Percentiles rank a stretch among this genome's conserved stretches.
These are phyloP conservation scores for Hanleya hanleyi DNA, from an alignment of 2,888 invertebrate genomes.

Conservation along the genomic window DNA sequence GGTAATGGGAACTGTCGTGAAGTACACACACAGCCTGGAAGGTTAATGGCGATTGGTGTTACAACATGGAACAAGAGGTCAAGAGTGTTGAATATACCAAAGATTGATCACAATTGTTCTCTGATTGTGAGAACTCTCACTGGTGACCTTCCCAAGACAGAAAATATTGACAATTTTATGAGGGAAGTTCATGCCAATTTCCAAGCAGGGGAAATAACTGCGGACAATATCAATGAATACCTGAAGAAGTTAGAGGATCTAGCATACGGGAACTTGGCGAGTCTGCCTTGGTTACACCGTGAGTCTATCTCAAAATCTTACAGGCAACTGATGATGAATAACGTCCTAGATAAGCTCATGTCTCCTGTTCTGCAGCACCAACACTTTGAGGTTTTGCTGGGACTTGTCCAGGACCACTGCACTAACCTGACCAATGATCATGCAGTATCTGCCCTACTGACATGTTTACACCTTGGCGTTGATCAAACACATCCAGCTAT, in stretches of 20 bases:
- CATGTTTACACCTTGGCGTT: constrained; percentile 19
- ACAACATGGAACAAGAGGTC: too few relatives aligned
- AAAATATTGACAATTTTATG: too few relatives aligned
- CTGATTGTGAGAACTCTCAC: too few relatives aligned
- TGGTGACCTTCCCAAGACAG: too few relatives aligned
- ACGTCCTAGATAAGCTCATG: constrained; percentile 12
- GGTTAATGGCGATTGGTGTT: too few relatives aligned
- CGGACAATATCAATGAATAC: neutral
- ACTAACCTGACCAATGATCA: constrained; percentile 20
- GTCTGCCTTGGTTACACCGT: constrained; percentile 30
- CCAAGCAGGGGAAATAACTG: too few relatives aligned
- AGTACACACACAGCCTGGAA: too few relatives aligned
- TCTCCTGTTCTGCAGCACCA: constrained; percentile 11
- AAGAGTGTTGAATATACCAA: too few relatives aligned
- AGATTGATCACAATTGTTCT: too few relatives aligned
- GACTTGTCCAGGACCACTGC: constrained; percentile 7
- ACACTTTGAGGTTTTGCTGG: constrained; percentile 17
- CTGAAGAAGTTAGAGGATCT: constrained; percentile 6
- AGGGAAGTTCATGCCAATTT: too few relatives aligned
- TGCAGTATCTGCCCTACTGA: constrained; percentile 14
- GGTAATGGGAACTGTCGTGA: too few relatives aligned
- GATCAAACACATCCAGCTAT: constrained; percentile 1
- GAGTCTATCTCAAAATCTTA: constrained; percentile 26
- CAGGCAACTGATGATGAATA: constrained; percentile 37
- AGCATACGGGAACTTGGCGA: constrained; percentile 20